Percentiles rank a stretch among this genome's conserved stretches.
Conservation (phyloP, 2,113 vertebrate genomes). For the Hassar affinis region DNA sequence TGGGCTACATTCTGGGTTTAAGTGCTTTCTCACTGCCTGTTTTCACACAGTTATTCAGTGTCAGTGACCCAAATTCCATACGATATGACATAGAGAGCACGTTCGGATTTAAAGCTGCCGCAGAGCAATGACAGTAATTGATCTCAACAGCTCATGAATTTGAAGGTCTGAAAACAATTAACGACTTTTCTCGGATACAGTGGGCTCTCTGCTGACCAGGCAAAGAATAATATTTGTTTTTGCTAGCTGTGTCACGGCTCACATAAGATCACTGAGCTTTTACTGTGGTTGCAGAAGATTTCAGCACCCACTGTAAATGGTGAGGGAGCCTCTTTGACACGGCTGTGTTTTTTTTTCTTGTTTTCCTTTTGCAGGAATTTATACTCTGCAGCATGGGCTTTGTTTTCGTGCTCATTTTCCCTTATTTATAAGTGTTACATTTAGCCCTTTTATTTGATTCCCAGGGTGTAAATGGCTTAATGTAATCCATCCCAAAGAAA, state of each 20-base stretch:
- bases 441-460: constrained; percentile 11
- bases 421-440: not conserved
- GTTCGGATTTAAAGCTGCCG: constrained; percentile 38
- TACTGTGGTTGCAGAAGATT: constrained; percentile 45
- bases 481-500: constrained; percentile 31
- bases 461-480: constrained; percentile 18
- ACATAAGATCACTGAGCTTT: constrained; percentile 44
- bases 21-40: constrained; percentile 24
- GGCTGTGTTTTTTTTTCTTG: not conserved
- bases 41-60: constrained; percentile 46
- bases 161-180: constrained; percentile 56
- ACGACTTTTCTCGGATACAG: constrained; percentile 36
- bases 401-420: not conserved
- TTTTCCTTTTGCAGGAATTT: constrained; percentile 41
- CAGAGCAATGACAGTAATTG: constrained; percentile 41
- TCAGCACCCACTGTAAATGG: constrained; percentile 42
- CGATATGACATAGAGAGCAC: constrained; percentile 7
- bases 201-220: constrained; percentile 23
- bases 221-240: constrained; percentile 55
- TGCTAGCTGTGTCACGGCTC: constrained; percentile 44
- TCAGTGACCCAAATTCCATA: constrained; percentile 36
- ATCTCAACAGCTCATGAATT: constrained; percentile 51
- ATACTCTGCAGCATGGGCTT: constrained; percentile 15
- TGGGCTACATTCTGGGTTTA: constrained; percentile 14
- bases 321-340: constrained; percentile 41